These are phyloP conservation scores for Aphodius granarius DNA, from an alignment of 2,888 invertebrate genomes.

Conservation along the genomic window DNA sequence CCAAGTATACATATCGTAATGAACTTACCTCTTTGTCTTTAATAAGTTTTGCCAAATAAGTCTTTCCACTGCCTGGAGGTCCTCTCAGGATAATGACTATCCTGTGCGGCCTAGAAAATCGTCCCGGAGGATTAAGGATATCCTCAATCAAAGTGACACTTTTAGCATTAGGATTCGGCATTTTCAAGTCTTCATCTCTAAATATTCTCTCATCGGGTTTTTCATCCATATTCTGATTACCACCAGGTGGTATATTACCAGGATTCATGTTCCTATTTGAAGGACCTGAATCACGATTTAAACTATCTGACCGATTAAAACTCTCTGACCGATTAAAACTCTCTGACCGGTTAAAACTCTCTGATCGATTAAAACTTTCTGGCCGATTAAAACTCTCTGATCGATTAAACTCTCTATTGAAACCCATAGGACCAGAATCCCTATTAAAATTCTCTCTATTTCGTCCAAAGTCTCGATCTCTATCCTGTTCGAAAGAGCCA, in stretches of 20 bases:
- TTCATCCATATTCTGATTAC: conserved; percentile 30
- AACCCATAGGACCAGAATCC: background rate
- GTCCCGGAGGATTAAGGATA: conserved; percentile 77
- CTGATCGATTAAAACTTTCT: conserved; percentile 28
- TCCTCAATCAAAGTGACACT: conserved; percentile 75
- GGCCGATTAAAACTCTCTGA: conserved; percentile 21
- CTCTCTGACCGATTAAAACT: background rate
- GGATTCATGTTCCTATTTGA: conserved; percentile 20
- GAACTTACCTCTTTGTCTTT: conserved; percentile 70
- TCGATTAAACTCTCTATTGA: background rate
- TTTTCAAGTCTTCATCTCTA: conserved; percentile 2
- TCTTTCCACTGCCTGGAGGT: conserved; percentile 94
- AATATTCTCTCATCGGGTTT: conserved; percentile 6
- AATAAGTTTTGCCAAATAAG: conserved; percentile 84
- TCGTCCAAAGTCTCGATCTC: conserved; percentile 31
- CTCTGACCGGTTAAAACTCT: background rate
- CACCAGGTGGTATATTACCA: conserved; percentile 42
- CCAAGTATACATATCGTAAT: no score
- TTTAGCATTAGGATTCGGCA: background rate
- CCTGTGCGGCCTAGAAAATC: conserved; percentile 74
- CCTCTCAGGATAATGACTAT: conserved; percentile 90
- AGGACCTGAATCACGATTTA: conserved; percentile 20
- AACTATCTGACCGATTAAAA: conserved; percentile 31
- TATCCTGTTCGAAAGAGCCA: background rate
- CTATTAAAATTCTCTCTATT: conserved; percentile 27